Evolutionary conservation across 2,113 vertebrate genomes (phyloP).

Genomic region (Tretioscincus oriximinensis): DNA sequence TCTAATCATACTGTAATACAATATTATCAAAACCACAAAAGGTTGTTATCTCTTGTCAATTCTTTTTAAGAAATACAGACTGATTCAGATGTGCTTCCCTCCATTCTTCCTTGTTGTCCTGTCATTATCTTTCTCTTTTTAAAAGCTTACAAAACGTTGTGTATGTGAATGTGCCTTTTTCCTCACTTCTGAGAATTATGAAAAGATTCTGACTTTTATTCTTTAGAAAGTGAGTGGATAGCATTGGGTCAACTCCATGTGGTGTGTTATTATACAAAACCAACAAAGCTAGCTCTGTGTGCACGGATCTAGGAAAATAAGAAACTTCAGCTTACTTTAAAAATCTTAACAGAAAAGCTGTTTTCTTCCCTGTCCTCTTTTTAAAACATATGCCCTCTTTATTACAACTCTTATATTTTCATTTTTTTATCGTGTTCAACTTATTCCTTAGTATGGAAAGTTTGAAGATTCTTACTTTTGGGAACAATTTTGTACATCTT

Average conservation of each 20-base stretch:
- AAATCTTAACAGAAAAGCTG: slow-evolving; percentile 16
- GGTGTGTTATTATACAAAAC: not conserved
- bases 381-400: not conserved
- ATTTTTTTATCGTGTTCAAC: not conserved
- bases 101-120: not conserved
- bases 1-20: not conserved
- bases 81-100: not conserved
- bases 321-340: slow-evolving; percentile 40
- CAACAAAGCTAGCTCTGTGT: slow-evolving; percentile 15
- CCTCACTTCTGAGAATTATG: slow-evolving; percentile 18
- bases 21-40: not conserved
- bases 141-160: not conserved
- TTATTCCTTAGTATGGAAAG: not conserved
- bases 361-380: not conserved
- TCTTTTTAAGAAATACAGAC: not conserved
- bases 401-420: not conserved
- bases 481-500: no score
- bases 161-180: not conserved
- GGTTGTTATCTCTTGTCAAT: not conserved
- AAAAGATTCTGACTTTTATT: slow-evolving; percentile 20
- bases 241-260: slow-evolving; percentile 29
- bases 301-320: not conserved
- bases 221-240: slow-evolving; percentile 31
- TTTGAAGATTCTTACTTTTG: no score
- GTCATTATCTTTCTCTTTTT: not conserved